These are phyloP conservation scores for Drosophila lowei DNA, from an alignment of 1,140 invertebrate species.

Conservation along the genomic window DNA sequence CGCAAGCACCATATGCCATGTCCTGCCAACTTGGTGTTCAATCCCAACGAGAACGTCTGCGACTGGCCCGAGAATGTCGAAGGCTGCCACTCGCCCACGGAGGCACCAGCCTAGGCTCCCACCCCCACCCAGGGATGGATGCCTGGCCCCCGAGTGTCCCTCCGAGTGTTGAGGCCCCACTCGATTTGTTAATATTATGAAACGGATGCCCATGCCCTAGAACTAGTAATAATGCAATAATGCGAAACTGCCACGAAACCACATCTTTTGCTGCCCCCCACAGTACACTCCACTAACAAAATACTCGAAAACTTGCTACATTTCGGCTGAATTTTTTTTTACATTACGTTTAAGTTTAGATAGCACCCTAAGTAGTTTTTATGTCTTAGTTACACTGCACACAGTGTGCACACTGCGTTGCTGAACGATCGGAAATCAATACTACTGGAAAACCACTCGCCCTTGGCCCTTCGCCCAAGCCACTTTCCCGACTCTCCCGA, in stretches of 20 bases:
- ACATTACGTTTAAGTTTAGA: conserved; percentile 60
- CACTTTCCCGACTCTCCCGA: not conserved
- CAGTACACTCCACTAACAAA: conserved; percentile 47
- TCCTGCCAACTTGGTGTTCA: conserved; percentile 96
- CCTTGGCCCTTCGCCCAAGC: not conserved
- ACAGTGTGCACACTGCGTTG: conserved; percentile 37
- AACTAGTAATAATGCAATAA: conserved; percentile 56
- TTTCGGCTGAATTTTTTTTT: conserved; percentile 71
- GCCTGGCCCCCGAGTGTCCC: not conserved
- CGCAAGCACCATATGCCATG: conserved; percentile 99
- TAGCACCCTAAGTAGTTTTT: conserved; percentile 74
- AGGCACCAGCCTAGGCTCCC: conserved; percentile 85
- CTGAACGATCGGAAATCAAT: conserved; percentile 12
- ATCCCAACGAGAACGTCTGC: conserved; percentile 96
- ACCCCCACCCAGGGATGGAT: too few relatives aligned
- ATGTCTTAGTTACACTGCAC: conserved; percentile 78
- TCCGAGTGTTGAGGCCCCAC: not conserved
- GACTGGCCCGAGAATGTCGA: conserved; percentile 98
- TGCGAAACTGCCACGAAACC: conserved; percentile 62
- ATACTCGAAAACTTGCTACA: conserved; percentile 67
- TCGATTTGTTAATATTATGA: conserved; percentile 68
- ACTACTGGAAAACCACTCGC: conserved; percentile 20
- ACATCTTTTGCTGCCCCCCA: conserved; percentile 41
- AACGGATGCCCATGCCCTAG: conserved; percentile 56
- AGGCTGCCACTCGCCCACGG: conserved; percentile 92